Evolutionary conservation across 2,888 invertebrate species (phyloP), one percentile per base, ranked within the genome.

Genomic region (Bhutanitis thaidina): DNA sequence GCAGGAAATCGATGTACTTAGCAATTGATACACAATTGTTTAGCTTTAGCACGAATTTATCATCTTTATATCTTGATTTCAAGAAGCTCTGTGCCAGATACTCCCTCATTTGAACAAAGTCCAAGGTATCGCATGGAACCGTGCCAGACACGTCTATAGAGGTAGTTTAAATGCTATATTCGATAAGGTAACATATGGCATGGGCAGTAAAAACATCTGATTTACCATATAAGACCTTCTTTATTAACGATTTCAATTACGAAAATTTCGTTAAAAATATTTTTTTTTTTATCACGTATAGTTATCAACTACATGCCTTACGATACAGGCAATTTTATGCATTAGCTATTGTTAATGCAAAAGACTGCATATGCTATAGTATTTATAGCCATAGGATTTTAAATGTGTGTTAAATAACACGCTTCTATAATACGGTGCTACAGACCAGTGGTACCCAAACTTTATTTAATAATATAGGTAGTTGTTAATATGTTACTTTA

Each of bases 101-200:
- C 36, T 49, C 43, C 49, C 43, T 38, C 43, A 36, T 30, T 43
- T 43, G 49, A 49, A 43, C 30, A 38, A 52, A 52, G 43, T 43
- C 45, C 41, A 52, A 52, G 41, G 52, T 20, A 39, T 29, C 12
- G n/a, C 20, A 30, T 47, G 52, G 52, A 52, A 32, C 32, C 37
- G 43, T 52, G 52, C 52, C 52, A 52, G 37, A 30, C 37, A 52
- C 41, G 45, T 52, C 41, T 32, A 37, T 14, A 9, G 30, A 43
- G 49, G 39, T 45, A 40, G 50, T 40, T 30, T 36, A 13, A 45
- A 51, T 45, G 39, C 20, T 29, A 9, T n/a, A 25, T 27, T 13
- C 40, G 34, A 5, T 35, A 16, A 27, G 15, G 36, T 12, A 29
- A 34, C 35, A 46, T 30, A 45, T 51, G 41, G 37, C 9, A 2